Percentiles rank a stretch among this genome's conserved stretches.
Conservation (phyloP, 1,140 invertebrate species). For the Caenorhabditis elegans region WBcel235 BX284606.5:6737501-6738000, state of each 20-base stretch:
- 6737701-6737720: background rate
- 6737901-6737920: background rate
- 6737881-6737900: conserved; percentile 2
- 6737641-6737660: conserved; percentile 14
- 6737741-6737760: background rate
- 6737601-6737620: background rate
- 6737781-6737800: background rate
- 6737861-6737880: background rate
- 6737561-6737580: background rate
- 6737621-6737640: conserved; percentile 4
- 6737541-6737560: background rate
- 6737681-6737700: conserved; percentile 22
- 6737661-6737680: background rate
- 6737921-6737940: background rate
- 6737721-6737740: background rate
- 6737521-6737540: background rate
- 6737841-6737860: background rate
- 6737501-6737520: background rate
- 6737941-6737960: background rate
- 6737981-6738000: background rate
- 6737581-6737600: background rate
- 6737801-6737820: conserved; percentile 32
- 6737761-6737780: conserved; percentile 19
- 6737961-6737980: background rate
- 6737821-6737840: background rate